A percentile compares a stretch with the other conserved stretches of the same genome.
Conservation (phyloP, 2,113 vertebrate genomes). For the Jaculus jaculus region DNA sequence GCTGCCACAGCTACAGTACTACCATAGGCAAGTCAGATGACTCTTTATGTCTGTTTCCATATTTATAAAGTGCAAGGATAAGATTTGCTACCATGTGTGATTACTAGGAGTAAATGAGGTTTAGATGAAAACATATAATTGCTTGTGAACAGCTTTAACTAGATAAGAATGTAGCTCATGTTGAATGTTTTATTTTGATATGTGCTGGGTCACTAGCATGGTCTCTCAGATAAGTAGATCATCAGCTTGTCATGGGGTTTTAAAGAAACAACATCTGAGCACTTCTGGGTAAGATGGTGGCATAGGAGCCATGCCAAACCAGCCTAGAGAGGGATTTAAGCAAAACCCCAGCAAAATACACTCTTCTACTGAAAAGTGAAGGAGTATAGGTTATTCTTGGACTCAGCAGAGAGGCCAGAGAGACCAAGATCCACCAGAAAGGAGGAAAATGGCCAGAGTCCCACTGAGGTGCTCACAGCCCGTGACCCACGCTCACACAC, state of each 20-base stretch:
- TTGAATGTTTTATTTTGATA: not conserved
- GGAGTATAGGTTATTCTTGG: too few species aligned
- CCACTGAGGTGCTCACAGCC: too few species aligned
- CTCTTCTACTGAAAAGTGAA: too few species aligned
- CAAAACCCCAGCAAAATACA: too few species aligned
- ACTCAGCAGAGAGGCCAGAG: too few species aligned
- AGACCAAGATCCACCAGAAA: too few species aligned
- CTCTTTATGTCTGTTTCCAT: not conserved
- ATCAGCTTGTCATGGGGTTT: not conserved
- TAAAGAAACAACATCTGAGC: constrained; percentile 38
- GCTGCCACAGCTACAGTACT: not conserved
- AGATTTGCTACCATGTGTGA: not conserved
- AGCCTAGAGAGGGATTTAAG: too few species aligned
- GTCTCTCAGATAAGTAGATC: not conserved
- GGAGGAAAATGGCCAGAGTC: too few species aligned
- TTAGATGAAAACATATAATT: not conserved
- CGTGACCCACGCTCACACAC: too few species aligned
- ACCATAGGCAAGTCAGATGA: not conserved
- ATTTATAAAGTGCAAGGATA: not conserved
- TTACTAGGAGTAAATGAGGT: not conserved
- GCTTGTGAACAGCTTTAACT: not conserved
- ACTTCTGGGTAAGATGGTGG: too few species aligned
- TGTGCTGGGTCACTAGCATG: too few species aligned
- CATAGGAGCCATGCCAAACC: too few species aligned
- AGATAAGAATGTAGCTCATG: not conserved